Conservation (phyloP, 1,140 invertebrate species). For the Drusus annulatus region DNA sequence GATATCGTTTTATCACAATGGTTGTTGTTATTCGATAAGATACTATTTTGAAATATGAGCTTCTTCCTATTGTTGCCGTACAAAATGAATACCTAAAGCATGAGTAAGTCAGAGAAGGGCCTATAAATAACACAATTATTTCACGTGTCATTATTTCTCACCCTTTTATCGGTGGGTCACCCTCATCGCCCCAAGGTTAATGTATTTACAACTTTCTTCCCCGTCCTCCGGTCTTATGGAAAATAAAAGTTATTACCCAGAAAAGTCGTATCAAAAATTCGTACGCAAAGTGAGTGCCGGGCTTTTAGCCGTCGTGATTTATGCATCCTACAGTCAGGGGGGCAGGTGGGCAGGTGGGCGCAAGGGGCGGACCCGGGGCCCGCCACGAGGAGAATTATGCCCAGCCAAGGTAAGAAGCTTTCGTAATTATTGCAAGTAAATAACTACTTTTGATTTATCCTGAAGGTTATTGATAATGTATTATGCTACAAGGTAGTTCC, state of each 20-base stretch:
- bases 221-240: slow-evolving; percentile 36
- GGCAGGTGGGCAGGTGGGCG: not conserved
- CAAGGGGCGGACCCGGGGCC: not conserved
- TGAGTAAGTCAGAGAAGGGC: slow-evolving; percentile 6
- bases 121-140: slow-evolving; percentile 27
- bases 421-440: too few species aligned
- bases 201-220: slow-evolving; percentile 47
- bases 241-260: slow-evolving; percentile 50
- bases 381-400: too few species aligned
- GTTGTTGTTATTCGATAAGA: too few species aligned
- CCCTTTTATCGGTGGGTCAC: too few species aligned
- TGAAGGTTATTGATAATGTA: too few species aligned
- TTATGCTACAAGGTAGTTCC: too few species aligned
- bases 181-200: slow-evolving; percentile 15
- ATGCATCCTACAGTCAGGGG: slow-evolving; percentile 35
- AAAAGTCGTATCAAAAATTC: slow-evolving; percentile 50
- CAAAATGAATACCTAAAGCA: not conserved
- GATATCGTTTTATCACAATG: too few species aligned
- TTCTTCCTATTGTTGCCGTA: not conserved
- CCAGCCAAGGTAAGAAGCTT: too few species aligned
- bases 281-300: slow-evolving; percentile 37
- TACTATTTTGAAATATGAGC: too few species aligned
- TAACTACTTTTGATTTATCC: too few species aligned
- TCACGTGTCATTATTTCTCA: slow-evolving; percentile 23
- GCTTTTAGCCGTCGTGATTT: slow-evolving; percentile 48